These are phyloP conservation scores for Smutsia gigantea DNA, from an alignment of 2,797 vertebrate species.

Conservation along the genomic window DNA sequence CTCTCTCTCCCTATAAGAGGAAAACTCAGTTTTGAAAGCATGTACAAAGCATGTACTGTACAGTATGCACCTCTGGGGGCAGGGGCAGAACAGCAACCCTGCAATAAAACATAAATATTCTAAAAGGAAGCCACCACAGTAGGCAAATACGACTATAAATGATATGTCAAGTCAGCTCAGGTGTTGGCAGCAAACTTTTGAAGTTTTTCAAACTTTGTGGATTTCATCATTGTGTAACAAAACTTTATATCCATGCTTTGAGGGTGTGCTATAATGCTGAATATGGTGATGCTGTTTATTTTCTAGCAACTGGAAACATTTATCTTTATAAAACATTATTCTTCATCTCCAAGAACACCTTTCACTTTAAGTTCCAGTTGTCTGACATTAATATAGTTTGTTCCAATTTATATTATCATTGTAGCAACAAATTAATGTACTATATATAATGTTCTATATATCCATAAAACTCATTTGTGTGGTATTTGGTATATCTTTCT, in stretches of 20 bases:
- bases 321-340: background rate
- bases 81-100: background rate
- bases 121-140: background rate
- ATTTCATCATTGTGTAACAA: background rate
- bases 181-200: background rate
- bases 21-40: background rate
- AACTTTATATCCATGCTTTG: background rate
- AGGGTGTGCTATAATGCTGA: background rate
- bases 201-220: background rate
- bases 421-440: background rate
- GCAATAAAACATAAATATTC: rapidly evolving
- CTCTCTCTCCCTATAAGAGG: background rate
- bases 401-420: background rate
- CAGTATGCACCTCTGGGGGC: background rate
- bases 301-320: background rate
- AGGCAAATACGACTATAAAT: background rate
- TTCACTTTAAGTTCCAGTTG: background rate
- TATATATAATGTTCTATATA: background rate
- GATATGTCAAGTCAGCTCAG: background rate
- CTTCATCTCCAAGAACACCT: background rate
- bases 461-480: background rate
- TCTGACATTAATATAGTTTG: background rate
- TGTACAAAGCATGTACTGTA: background rate
- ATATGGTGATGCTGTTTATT: background rate
- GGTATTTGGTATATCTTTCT: background rate